These are phyloP conservation scores for Yponomeuta cagnagella DNA, from an alignment of 2,888 invertebrate genomes.

Conservation along the genomic window DNA sequence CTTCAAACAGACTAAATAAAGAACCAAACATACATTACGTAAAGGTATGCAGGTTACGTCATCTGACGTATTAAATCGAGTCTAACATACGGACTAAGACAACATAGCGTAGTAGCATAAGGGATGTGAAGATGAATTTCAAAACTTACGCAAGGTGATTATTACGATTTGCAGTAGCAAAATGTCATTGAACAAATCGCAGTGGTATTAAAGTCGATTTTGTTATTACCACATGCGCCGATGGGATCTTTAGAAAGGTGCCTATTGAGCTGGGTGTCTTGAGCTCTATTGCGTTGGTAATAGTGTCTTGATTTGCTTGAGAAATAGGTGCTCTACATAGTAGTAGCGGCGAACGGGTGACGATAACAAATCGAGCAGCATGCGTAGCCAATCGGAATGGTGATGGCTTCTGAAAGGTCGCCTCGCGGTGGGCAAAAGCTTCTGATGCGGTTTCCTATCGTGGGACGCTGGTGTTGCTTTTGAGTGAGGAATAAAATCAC, in stretches of 20 bases:
- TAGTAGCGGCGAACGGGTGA: constrained; percentile 39
- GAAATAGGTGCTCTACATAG: neutral
- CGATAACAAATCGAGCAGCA: constrained; percentile 60
- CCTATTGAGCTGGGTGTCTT: neutral
- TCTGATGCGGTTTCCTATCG: neutral
- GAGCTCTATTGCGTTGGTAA: neutral
- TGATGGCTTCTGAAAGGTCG: constrained; percentile 47
- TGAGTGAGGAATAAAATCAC: neutral
- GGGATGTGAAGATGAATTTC: neutral
- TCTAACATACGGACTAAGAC: neutral
- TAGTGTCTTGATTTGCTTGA: neutral
- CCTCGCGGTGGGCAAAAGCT: constrained; percentile 27
- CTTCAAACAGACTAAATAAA: too few species aligned
- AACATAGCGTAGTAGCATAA: neutral
- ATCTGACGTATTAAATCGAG: too few species aligned
- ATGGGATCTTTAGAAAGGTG: constrained; percentile 50
- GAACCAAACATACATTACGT: too few species aligned
- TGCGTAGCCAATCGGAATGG: constrained; percentile 62
- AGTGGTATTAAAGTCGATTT: neutral
- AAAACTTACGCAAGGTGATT: neutral
- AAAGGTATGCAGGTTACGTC: too few species aligned
- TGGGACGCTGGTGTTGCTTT: neutral
- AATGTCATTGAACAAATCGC: neutral
- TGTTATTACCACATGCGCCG: neutral
- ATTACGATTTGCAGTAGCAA: neutral